phyloP scores from a whole-genome alignment of 2,888 invertebrate species.

The Cheilosia pagana region DNA sequence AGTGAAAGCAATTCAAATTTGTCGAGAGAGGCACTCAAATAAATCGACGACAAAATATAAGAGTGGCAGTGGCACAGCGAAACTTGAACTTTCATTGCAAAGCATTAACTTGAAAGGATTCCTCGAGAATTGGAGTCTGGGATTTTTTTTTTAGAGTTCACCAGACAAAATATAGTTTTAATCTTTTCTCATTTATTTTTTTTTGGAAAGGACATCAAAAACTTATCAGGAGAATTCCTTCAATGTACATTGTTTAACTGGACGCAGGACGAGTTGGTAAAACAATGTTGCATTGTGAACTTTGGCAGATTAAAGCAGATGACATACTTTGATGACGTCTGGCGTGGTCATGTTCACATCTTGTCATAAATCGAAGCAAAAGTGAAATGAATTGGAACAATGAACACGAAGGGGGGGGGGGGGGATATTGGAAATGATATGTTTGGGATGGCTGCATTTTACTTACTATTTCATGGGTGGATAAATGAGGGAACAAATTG shows the following conservation, averaged over 20 bases:
- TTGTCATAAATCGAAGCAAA: slow-evolving; percentile 56
- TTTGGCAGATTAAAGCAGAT: slow-evolving; percentile 54
- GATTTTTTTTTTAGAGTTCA: slow-evolving; percentile 17
- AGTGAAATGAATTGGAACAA: slow-evolving; percentile 59
- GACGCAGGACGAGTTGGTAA: not conserved
- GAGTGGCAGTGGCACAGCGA: slow-evolving; percentile 15
- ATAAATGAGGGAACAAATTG: not conserved
- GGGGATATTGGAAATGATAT: slow-evolving; percentile 11
- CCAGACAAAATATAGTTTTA: slow-evolving; percentile 43
- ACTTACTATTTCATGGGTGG: not conserved
- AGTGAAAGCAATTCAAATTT: slow-evolving; percentile 48
- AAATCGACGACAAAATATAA: slow-evolving; percentile 55
- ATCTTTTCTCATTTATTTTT: slow-evolving; percentile 7
- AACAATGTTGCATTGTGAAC: slow-evolving; percentile 33
- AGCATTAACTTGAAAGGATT: slow-evolving; percentile 35
- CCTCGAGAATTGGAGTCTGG: not conserved
- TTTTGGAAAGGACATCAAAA: slow-evolving; percentile 31
- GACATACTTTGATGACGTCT: slow-evolving; percentile 57
- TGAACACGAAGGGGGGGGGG: slow-evolving; percentile 2
- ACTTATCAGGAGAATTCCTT: slow-evolving; percentile 31
- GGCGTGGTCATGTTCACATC: slow-evolving; percentile 48
- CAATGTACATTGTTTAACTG: not conserved
- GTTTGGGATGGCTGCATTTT: not conserved
- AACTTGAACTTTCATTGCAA: slow-evolving; percentile 48
- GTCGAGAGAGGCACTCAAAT: slow-evolving; percentile 45